Conservation (phyloP, 1,140 invertebrate species). For the Cydia fagiglandana region DNA sequence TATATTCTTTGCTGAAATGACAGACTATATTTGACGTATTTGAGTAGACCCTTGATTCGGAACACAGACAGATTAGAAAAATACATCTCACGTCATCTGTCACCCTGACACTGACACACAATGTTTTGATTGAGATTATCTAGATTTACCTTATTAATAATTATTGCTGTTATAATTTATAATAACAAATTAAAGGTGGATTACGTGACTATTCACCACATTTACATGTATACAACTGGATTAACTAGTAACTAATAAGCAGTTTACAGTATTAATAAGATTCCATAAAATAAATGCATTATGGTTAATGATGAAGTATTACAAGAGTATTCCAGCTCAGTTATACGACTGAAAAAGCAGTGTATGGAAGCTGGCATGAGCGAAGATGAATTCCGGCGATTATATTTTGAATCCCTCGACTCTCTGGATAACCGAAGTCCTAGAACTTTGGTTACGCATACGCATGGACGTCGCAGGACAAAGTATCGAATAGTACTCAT, state of each 20-base stretch:
- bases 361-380: conserved; percentile 64
- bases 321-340: conserved; percentile 55
- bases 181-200: too few species aligned
- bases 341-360: conserved; percentile 54
- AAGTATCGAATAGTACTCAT: conserved; percentile 40
- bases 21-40: too few species aligned
- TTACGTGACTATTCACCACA: too few species aligned
- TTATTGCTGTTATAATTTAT: too few species aligned
- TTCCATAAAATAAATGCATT: not conserved
- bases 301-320: conserved; percentile 51
- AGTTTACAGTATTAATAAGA: too few species aligned
- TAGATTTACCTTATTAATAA: too few species aligned
- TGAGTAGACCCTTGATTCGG: too few species aligned
- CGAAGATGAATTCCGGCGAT: conserved; percentile 76
- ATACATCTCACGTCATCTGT: not conserved
- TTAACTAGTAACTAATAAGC: too few species aligned
- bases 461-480: conserved; percentile 31
- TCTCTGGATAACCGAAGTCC: conserved; percentile 51
- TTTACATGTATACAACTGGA: too few species aligned
- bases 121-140: too few species aligned
- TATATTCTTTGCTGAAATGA: too few species aligned
- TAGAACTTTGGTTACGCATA: conserved; percentile 11
- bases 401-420: conserved; percentile 78
- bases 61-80: too few species aligned
- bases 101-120: not conserved